These are phyloP conservation scores for Odocoileus virginianus DNA, from an alignment of 2,113 vertebrate species.

Conservation along the genomic window DNA sequence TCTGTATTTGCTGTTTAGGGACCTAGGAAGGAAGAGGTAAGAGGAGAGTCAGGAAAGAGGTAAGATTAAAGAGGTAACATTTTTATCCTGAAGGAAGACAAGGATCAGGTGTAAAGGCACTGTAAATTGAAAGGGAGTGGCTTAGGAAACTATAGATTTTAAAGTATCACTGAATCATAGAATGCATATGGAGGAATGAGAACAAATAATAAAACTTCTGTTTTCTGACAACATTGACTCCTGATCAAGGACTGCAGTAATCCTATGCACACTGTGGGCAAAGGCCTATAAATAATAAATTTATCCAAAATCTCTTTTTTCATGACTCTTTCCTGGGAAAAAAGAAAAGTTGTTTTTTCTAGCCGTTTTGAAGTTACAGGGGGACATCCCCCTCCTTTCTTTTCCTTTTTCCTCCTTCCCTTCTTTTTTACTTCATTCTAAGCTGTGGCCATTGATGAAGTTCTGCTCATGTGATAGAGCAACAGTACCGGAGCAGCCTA, in stretches of 20 bases:
- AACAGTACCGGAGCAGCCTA: not conserved
- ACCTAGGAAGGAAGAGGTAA: not conserved
- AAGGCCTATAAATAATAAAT: not conserved
- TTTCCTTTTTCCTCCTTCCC: not conserved
- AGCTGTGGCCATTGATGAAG: not conserved
- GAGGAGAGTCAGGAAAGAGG: not conserved
- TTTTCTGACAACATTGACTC: not conserved
- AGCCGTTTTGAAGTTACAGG: not conserved
- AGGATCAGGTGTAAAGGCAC: not conserved
- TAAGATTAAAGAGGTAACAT: not conserved
- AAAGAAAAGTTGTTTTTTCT: not conserved
- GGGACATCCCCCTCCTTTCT: not conserved
- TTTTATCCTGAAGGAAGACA: conserved; percentile 14
- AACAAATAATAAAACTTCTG: not conserved
- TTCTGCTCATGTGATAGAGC: not conserved
- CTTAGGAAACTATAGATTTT: not conserved
- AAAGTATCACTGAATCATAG: not conserved
- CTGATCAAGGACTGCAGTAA: not conserved
- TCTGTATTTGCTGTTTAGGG: not conserved
- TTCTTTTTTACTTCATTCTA: not conserved
- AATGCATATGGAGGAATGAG: not conserved
- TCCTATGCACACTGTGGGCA: not conserved
- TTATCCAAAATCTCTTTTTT: not conserved
- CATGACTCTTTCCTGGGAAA: not conserved
- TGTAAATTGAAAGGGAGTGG: not conserved